Base-by-base conservation (phyloP, 2,113 vertebrate species). In the Gallinago media region DNA sequence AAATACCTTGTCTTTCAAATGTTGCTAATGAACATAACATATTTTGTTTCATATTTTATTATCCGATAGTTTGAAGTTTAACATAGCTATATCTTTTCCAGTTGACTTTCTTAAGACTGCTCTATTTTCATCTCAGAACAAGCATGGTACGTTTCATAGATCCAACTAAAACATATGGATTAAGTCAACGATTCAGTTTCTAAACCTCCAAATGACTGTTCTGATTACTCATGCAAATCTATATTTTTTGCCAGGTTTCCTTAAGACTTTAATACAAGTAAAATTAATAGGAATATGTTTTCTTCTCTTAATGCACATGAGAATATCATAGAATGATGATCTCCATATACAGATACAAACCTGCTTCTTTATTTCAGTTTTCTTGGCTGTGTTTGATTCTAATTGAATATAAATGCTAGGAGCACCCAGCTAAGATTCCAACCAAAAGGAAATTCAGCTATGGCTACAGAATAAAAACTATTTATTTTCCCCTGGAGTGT, bases 401-500 rank as follows among this genome's bases (percentile, higher is more conserved):
- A 90, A 90, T 47, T 79, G 68, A 70, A 72, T 91, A 54, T 91
- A 96, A 96, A 94, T 71, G 22, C 71, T 92, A 73, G 19, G 47
- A 94, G 84, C 61, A 95, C 75, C 71, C 80, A 85, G 61, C 96
- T 94, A 96, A 81, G 67, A 94, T 85, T 94, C 81, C 92, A 94
- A 78, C 67, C 27, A 68, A 94, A 90, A 94, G 71, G 96, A 95
- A 97, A 96, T 79, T 84, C 75, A 89, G 78, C 84, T 77, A 81
- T 54, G 21, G 75, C 52, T 96, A 86, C 67, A 47, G 32, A 96
- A 91, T 54, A 88, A 92, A 88, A 89, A 49, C 70, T 95, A 85
- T 89, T 93, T 97, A 54, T 91, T 96, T 94, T 78, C 76, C 93
- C 84, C 89, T 91, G 89, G 85, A 96, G 87, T 89, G 93, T 95